These are phyloP conservation scores for Zaprionus inermis DNA, from an alignment of 1,140 invertebrate genomes.

Conservation along the genomic window DNA sequence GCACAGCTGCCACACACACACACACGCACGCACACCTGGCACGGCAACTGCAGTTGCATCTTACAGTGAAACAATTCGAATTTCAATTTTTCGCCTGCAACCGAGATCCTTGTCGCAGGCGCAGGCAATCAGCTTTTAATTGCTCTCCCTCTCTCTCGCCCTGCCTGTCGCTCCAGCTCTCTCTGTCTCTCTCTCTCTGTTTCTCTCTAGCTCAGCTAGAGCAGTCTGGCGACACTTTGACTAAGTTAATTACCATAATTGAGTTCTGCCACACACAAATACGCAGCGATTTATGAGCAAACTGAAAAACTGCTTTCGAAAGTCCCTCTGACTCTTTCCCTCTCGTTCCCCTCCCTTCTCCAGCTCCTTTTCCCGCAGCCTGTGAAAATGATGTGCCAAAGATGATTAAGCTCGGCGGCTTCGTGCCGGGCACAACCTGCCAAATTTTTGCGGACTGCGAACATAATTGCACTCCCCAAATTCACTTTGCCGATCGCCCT, in stretches of 20 bases:
- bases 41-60: slow-evolving; percentile 47
- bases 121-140: slow-evolving; percentile 77
- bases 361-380: neutral
- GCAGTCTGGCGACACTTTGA: slow-evolving; percentile 5
- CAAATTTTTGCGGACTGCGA: slow-evolving; percentile 56
- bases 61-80: slow-evolving; percentile 52
- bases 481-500: slow-evolving; percentile 43
- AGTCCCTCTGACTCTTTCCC: too few relatives aligned
- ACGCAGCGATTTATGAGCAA: neutral
- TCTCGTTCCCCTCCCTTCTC: slow-evolving; percentile 10
- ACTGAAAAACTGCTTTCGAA: neutral
- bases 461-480: slow-evolving; percentile 60
- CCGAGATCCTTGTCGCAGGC: slow-evolving; percentile 28
- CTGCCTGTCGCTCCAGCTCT: neutral
- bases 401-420: slow-evolving; percentile 47
- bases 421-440: slow-evolving; percentile 64
- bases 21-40: slow-evolving; percentile 3
- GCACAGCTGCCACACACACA: slow-evolving; percentile 46
- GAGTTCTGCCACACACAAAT: neutral
- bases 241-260: slow-evolving; percentile 6
- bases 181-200: neutral
- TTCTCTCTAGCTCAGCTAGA: neutral
- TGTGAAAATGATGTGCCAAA: slow-evolving; percentile 67
- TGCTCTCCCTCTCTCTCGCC: slow-evolving; percentile 35
- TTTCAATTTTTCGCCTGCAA: slow-evolving; percentile 70